A percentile compares a stretch with the other conserved stretches of the same genome.
These are phyloP conservation scores for Macaca mulatta DNA, from an alignment of 2,113 vertebrate genomes.

Conservation along the genomic window DNA sequence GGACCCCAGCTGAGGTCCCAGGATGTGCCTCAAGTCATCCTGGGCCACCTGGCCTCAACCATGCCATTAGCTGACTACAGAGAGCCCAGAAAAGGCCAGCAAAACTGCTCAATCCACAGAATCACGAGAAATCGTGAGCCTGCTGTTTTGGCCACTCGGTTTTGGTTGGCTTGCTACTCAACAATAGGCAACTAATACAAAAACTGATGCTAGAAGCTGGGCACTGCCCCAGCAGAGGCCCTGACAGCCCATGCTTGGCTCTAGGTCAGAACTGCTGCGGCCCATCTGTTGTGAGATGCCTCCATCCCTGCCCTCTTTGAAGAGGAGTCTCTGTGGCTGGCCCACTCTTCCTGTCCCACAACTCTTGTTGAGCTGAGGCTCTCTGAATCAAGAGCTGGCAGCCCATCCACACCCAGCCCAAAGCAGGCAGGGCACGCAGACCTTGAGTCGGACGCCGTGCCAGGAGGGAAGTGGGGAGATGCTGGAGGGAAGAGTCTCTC, in stretches of 20 bases:
- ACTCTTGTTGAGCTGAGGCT: background rate
- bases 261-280: background rate
- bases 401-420: rapidly evolving
- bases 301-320: background rate
- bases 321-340: background rate
- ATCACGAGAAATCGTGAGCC: background rate
- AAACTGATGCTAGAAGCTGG: background rate
- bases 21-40: background rate
- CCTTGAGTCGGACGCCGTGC: rapidly evolving
- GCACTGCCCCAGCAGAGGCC: background rate
- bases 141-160: background rate
- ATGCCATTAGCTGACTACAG: background rate
- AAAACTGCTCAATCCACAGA: background rate
- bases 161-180: background rate
- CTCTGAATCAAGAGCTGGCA: background rate
- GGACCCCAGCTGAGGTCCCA: background rate
- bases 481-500: rapidly evolving
- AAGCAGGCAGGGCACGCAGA: background rate
- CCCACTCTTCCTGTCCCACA: background rate
- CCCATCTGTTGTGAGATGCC: background rate
- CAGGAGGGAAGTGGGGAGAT: no score
- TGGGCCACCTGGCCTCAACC: background rate
- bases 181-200: background rate
- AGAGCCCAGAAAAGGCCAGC: background rate
- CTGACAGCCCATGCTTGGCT: background rate